phyloP scores from a whole-genome alignment of 2,888 invertebrate species.

The Drosophila colorata region DNA sequence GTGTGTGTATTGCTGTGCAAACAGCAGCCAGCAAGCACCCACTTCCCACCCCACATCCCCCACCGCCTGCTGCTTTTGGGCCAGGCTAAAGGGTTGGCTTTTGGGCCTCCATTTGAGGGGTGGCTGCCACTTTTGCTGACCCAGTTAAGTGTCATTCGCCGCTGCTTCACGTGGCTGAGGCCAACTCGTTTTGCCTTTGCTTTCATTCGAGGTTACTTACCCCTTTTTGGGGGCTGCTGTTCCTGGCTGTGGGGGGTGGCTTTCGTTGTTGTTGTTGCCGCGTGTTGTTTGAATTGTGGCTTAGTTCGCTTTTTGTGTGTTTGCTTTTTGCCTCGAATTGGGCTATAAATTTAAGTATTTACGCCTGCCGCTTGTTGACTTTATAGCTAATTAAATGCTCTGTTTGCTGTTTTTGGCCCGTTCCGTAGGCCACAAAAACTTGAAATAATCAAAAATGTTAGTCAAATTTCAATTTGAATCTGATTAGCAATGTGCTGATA shows the following conservation, averaged over 20 bases:
- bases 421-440: neutral
- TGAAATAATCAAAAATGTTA: neutral
- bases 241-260: neutral
- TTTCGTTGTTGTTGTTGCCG: slow-evolving; percentile 34
- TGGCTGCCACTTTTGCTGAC: slow-evolving; percentile 76
- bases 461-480: neutral
- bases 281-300: too few relatives aligned
- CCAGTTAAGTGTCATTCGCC: slow-evolving; percentile 78
- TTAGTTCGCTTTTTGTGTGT: slow-evolving; percentile 27
- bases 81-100: neutral
- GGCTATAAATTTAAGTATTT: slow-evolving; percentile 44
- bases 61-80: neutral
- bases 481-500: neutral
- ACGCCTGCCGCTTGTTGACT: slow-evolving; percentile 35
- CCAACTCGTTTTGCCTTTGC: slow-evolving; percentile 63
- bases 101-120: slow-evolving; percentile 6
- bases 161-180: too few relatives aligned
- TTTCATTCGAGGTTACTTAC: slow-evolving; percentile 82
- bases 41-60: too few relatives aligned
- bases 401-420: slow-evolving; percentile 27
- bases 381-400: slow-evolving; percentile 59
- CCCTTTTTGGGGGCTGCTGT: slow-evolving; percentile 43
- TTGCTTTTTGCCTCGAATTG: slow-evolving; percentile 21
- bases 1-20: slow-evolving; percentile 33
- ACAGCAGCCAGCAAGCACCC: slow-evolving; percentile 35